These are phyloP conservation scores for Nemotelus nigrinus DNA, from an alignment of 2,888 invertebrate species.

Conservation along the genomic window DNA sequence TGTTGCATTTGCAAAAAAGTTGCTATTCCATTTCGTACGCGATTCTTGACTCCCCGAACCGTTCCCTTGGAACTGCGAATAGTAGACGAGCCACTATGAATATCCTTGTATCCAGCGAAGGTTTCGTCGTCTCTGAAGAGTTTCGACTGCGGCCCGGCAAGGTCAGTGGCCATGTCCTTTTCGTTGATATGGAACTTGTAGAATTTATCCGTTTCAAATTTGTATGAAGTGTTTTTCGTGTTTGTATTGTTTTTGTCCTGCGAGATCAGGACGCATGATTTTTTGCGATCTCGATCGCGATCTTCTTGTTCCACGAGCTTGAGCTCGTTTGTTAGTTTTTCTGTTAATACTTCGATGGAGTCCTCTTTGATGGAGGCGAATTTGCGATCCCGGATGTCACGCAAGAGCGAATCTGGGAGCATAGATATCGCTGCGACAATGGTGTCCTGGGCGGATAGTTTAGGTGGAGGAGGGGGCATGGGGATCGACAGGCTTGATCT, in stretches of 20 bases:
- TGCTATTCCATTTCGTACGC: constrained; percentile 92
- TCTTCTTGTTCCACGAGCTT: constrained; percentile 28
- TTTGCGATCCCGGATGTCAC: constrained; percentile 75
- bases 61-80: constrained; percentile 93
- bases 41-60: constrained; percentile 92
- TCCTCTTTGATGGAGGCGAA: constrained; percentile 64
- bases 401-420: constrained; percentile 74
- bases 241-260: constrained; percentile 53
- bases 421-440: constrained; percentile 64
- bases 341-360: background rate
- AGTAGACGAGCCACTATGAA: constrained; percentile 75
- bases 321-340: constrained; percentile 30
- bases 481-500: constrained; percentile 63
- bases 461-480: constrained; percentile 48
- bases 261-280: constrained; percentile 44
- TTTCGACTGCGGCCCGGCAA: constrained; percentile 55
- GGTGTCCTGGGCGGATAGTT: constrained; percentile 60
- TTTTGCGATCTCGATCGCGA: constrained; percentile 35
- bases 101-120: constrained; percentile 84
- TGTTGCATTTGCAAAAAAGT: constrained; percentile 90
- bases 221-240: constrained; percentile 55
- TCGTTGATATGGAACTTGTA: constrained; percentile 87
- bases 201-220: constrained; percentile 80
- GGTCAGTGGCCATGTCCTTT: constrained; percentile 62
- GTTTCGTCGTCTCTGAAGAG: constrained; percentile 70